Percentiles rank a stretch among this genome's conserved stretches.
Evolutionary conservation across 2,797 vertebrate genomes (phyloP).

Genomic region (Sciurus vulgaris): DNA sequence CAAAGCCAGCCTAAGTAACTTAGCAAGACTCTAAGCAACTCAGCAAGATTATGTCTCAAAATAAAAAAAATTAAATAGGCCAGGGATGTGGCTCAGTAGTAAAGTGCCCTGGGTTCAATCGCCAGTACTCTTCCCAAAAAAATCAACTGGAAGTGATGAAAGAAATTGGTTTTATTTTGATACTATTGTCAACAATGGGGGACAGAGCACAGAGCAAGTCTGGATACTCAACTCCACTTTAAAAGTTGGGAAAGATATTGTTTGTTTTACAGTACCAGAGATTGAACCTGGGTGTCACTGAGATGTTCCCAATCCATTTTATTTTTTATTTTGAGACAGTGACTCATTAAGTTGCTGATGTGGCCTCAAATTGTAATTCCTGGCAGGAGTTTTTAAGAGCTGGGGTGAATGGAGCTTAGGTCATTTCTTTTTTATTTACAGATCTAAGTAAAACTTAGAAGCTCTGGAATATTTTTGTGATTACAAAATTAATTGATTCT

Average conservation of each 20-base stretch:
- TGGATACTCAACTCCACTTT: not conserved
- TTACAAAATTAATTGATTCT: not conserved
- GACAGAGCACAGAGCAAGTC: not conserved
- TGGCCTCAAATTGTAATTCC: too few relatives aligned
- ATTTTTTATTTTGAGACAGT: too few relatives aligned
- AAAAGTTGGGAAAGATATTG: not conserved
- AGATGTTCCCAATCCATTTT: too few relatives aligned
- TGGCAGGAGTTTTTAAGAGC: not conserved
- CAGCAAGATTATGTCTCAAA: too few relatives aligned
- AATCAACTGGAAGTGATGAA: not conserved
- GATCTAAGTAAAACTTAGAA: not conserved
- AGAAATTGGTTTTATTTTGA: not conserved
- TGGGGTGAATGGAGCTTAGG: not conserved
- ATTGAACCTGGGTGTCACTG: too few relatives aligned
- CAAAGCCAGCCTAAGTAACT: too few relatives aligned
- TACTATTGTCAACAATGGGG: not conserved
- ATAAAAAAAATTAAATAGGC: too few relatives aligned
- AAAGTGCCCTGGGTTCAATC: too few relatives aligned
- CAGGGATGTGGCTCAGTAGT: too few relatives aligned
- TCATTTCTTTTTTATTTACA: not conserved
- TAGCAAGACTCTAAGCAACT: too few relatives aligned
- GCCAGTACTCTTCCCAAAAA: too few relatives aligned
- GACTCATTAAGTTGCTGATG: too few relatives aligned
- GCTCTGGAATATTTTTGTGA: not conserved
- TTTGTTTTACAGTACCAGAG: not conserved